Evolutionary conservation across 2,113 vertebrate genomes (phyloP).

Genomic region (Micronycteris hirsuta): DNA sequence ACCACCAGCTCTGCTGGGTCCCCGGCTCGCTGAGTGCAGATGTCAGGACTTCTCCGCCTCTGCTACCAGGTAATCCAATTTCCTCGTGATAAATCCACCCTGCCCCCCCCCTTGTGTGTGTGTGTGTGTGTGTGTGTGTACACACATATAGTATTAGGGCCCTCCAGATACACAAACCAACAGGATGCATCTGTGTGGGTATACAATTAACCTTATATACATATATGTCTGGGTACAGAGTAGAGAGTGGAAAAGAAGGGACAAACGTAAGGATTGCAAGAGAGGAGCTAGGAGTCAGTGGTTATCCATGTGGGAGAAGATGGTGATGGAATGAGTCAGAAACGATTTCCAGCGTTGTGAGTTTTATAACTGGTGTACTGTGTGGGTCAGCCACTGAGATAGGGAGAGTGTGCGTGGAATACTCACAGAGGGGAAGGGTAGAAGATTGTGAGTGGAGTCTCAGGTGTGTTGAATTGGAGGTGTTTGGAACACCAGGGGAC

Average conservation of each 20-base stretch:
- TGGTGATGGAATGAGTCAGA: background rate
- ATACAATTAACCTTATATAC: background rate
- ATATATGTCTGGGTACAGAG: background rate
- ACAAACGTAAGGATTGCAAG: background rate
- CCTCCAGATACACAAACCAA: background rate
- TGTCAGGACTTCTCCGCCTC: background rate
- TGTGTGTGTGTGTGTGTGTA: too few relatives aligned
- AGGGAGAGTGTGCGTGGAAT: background rate
- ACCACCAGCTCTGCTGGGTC: background rate
- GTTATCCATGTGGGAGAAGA: background rate
- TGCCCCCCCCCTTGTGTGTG: too few relatives aligned
- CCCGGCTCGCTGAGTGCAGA: background rate
- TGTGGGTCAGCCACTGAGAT: background rate
- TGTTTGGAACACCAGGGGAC: background rate
- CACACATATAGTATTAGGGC: background rate
- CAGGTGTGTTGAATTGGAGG: background rate
- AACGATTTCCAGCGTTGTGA: background rate
- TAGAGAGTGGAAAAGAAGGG: background rate
- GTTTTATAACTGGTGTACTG: background rate
- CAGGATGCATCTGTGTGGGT: background rate
- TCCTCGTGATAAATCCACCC: background rate
- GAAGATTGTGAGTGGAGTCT: background rate
- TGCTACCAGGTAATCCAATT: background rate
- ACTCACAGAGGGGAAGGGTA: background rate
- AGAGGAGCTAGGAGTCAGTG: background rate